These are phyloP conservation scores for Chrysodeixis includens DNA, from an alignment of 2,888 invertebrate species.

Conservation along the genomic window DNA sequence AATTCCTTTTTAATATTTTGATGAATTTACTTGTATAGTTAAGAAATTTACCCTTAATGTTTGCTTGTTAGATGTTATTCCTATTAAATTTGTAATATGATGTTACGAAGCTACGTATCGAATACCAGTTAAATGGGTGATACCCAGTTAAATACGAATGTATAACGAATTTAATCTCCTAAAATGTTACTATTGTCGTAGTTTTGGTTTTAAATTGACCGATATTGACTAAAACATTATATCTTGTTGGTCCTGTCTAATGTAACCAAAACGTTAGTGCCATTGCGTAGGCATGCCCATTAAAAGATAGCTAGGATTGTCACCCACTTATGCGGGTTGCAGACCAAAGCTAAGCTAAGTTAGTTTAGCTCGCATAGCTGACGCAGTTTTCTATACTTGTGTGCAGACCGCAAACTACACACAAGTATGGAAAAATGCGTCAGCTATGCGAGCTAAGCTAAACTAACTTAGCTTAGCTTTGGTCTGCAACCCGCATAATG, in stretches of 20 bases:
- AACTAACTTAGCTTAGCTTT: too few relatives aligned
- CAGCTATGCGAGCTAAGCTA: too few relatives aligned
- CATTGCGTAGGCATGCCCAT: slow-evolving; percentile 40
- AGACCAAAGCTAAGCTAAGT: neutral
- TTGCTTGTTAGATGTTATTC: slow-evolving; percentile 55
- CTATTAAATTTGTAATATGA: slow-evolving; percentile 35
- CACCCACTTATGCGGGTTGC: slow-evolving; percentile 3
- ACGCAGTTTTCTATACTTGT: too few relatives aligned
- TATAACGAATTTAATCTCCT: slow-evolving; percentile 51
- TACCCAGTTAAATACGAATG: slow-evolving; percentile 21
- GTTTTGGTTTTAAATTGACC: slow-evolving; percentile 31
- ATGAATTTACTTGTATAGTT: slow-evolving; percentile 51
- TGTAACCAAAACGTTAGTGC: slow-evolving; percentile 44
- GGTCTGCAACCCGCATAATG: too few relatives aligned
- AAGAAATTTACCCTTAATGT: slow-evolving; percentile 32
- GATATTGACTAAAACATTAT: slow-evolving; percentile 22
- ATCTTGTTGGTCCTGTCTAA: slow-evolving; percentile 11
- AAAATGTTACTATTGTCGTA: slow-evolving; percentile 33
- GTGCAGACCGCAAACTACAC: too few relatives aligned
- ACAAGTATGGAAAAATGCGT: too few relatives aligned
- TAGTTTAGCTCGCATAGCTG: too few relatives aligned
- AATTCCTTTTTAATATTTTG: slow-evolving; percentile 33
- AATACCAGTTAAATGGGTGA: slow-evolving; percentile 22
- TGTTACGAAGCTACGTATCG: slow-evolving; percentile 24
- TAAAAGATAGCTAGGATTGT: slow-evolving; percentile 13